Conservation (phyloP, 2,888 invertebrate genomes). For the Melanophora roralis region DNA sequence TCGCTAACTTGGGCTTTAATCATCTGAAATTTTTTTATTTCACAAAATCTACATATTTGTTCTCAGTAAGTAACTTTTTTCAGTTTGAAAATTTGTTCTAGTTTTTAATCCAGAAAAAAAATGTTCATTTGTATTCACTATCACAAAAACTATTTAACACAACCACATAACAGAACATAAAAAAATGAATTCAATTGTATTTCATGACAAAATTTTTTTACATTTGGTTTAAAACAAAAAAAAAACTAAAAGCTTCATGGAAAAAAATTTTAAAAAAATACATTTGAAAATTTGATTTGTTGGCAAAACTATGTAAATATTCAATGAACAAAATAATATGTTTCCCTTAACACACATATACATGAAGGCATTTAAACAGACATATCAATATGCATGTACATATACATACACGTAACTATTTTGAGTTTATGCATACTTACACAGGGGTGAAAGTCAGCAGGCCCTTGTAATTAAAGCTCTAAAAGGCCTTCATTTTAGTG, state of each 20-base stretch:
- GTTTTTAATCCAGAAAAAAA: slow-evolving; percentile 7
- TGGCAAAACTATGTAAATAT: slow-evolving; percentile 52
- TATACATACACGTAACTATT: neutral
- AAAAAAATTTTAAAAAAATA: slow-evolving; percentile 1
- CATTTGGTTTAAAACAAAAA: slow-evolving; percentile 1
- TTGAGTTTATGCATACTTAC: no score
- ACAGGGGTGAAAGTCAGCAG: no score
- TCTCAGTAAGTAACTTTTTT: slow-evolving; percentile 7
- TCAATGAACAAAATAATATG: slow-evolving; percentile 56
- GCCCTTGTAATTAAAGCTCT: no score
- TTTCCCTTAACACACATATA: neutral
- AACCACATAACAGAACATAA: neutral
- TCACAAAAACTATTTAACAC: neutral
- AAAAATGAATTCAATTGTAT: neutral
- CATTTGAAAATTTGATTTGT: slow-evolving; percentile 54
- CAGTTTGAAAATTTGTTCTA: slow-evolving; percentile 22
- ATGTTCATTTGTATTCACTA: slow-evolving; percentile 30
- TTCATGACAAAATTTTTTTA: slow-evolving; percentile 32
- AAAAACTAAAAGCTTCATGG: slow-evolving; percentile 9
- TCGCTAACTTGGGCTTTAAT: no score
- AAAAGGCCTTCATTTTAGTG: no score
- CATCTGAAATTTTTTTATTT: neutral
- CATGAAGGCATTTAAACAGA: neutral
- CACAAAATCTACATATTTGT: slow-evolving; percentile 14
- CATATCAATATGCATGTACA: neutral